These are phyloP conservation scores for Xyrauchen texanus DNA, from an alignment of 2,113 vertebrate genomes.

Conservation along the genomic window DNA sequence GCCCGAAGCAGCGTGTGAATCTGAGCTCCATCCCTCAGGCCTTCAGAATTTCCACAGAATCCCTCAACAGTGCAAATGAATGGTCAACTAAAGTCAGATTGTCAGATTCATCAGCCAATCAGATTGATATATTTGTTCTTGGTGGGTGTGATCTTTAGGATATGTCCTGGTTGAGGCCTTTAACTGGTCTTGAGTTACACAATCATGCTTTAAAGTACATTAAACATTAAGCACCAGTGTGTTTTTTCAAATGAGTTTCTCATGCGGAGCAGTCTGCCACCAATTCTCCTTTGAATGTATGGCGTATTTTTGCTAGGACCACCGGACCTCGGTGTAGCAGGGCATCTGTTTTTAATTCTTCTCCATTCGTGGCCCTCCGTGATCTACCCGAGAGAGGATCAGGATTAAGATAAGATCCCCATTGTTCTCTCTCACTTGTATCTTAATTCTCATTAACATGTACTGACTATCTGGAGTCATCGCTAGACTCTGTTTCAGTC, in stretches of 20 bases:
- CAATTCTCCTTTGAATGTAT: constrained; percentile 36
- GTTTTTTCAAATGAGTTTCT: constrained; percentile 52
- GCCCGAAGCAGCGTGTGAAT: too few species aligned
- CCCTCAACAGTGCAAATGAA: too few species aligned
- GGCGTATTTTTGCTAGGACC: not conserved
- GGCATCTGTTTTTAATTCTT: constrained; percentile 56
- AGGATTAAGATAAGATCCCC: constrained; percentile 46
- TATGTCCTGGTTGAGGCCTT: too few species aligned
- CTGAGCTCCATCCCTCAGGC: not conserved
- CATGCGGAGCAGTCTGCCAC: constrained; percentile 44
- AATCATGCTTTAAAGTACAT: too few species aligned
- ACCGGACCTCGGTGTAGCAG: not conserved
- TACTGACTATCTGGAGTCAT: constrained; percentile 31
- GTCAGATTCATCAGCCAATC: too few species aligned
- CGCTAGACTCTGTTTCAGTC: constrained; percentile 21
- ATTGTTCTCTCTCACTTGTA: constrained; percentile 26
- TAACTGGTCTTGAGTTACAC: too few species aligned
- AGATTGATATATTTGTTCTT: too few species aligned
- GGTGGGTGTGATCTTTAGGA: too few species aligned
- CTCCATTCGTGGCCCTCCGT: constrained; percentile 11
- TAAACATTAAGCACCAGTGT: constrained; percentile 54
- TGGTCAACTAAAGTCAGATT: too few species aligned
- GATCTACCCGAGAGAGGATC: constrained; percentile 43
- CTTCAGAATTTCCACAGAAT: too few species aligned
- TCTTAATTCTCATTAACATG: constrained; percentile 51